Evolutionary conservation across 2,797 vertebrate genomes (phyloP), one percentile per base, ranked within the genome.

Genomic region (Oreortyx pictus): DNA sequence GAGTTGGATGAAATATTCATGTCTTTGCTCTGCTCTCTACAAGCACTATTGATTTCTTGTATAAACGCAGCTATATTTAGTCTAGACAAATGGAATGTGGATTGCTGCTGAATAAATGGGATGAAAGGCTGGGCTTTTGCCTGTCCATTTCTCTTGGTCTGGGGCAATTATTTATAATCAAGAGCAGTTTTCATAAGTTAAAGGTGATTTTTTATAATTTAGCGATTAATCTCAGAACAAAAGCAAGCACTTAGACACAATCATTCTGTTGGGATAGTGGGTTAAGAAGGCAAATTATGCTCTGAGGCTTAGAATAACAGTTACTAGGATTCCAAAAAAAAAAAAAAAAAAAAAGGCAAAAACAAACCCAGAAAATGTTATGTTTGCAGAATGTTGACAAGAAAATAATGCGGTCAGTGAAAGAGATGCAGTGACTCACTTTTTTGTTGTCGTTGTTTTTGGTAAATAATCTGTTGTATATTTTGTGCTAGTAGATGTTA

Each of bases 61-160:
- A 98, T 98, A 98, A 98, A 98, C 96, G 97, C 17, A 49, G 97
- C 98, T 98, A 98, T 98, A 98, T 98, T 98, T 99, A 99, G 98
- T 98, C 97, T 97, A 97, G 97, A 98, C 97, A 98, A 98, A 98
- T 98, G 98, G 98, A 98, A 98, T 98, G 97, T 97, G 97, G 96
- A 98, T 97, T 98, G 97, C 97, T 97, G 97, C 96, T 97, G 97
- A 97, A 98, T 97, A 98, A 97, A 98, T 97, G 97, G 97, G 96
- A 97, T 98, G 95, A 97, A 98, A 98, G 97, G 94, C 96, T 92
- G 86, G 88, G 95, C 97, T 97, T 97, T 98, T 98, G 98, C 98
- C 98, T 98, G 97, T 97, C 97, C 96, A 75, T 97, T 98, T 97
- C 97, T 98, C 97, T 98, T 97, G 97, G 97, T 97, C 87, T 88